Conservation (phyloP, 92 coral and sea anemone species). For the Zoanthus gigantus region DNA sequence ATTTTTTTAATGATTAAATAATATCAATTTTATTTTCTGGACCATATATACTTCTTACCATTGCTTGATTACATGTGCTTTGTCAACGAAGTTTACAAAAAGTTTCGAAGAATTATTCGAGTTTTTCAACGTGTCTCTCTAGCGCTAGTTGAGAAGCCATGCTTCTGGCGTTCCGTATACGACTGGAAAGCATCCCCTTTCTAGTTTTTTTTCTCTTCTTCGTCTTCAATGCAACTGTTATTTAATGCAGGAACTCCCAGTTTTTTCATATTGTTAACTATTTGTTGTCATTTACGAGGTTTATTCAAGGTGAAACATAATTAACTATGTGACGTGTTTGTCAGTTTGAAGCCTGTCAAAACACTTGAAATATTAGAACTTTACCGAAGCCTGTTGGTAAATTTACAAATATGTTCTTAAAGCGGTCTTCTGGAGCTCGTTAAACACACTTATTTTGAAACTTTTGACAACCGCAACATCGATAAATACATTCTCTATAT, state of each 20-base stretch:
- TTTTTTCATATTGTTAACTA: neutral
- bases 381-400: conserved; percentile 51
- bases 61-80: no score
- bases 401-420: conserved; percentile 16
- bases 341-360: neutral
- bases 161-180: conserved; percentile 40
- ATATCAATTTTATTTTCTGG: no score
- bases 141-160: conserved; percentile 30
- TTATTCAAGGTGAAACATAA: conserved; percentile 28
- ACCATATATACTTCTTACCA: no score
- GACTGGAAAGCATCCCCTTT: conserved; percentile 8
- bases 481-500: neutral
- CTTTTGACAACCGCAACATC: neutral
- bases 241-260: conserved; percentile 8
- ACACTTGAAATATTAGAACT: neutral
- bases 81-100: conserved; percentile 1
- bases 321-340: neutral
- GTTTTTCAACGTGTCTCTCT: conserved; percentile 41
- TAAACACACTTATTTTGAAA: neutral
- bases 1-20: no score
- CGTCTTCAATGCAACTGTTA: neutral
- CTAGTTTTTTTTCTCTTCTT: conserved; percentile 3
- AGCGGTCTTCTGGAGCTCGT: neutral
- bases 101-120: conserved; percentile 36
- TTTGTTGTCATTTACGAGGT: conserved; percentile 15